Percentiles rank a stretch among this genome's conserved stretches.
Evolutionary conservation across 1,140 invertebrate species (phyloP).

Genomic region (Agraylea sexmaculata): DNA sequence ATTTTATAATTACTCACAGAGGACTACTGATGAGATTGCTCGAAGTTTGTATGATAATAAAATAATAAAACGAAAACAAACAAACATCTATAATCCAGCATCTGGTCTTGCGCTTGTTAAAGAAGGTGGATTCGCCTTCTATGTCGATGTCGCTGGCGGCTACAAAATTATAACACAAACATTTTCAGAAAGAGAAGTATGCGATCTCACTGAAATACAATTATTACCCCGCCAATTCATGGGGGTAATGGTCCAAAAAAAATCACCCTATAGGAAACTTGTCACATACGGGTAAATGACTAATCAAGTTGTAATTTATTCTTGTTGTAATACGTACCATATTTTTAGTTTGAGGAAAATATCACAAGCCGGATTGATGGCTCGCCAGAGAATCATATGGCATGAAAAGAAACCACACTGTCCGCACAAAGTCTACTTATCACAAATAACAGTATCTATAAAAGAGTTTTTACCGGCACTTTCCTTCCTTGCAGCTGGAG

Average conservation of each 20-base stretch:
- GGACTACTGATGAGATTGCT: too few relatives aligned
- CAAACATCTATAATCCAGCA: slow-evolving; percentile 17
- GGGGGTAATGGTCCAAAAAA: slow-evolving; percentile 40
- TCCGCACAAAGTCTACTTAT: slow-evolving; percentile 34
- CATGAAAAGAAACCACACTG: slow-evolving; percentile 40
- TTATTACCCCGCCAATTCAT: slow-evolving; percentile 43
- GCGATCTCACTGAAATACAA: slow-evolving; percentile 46
- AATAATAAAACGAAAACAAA: slow-evolving; percentile 1
- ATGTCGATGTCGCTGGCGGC: slow-evolving; percentile 46
- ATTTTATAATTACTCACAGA: too few relatives aligned
- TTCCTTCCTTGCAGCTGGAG: slow-evolving; percentile 31
- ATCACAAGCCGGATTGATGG: slow-evolving; percentile 36
- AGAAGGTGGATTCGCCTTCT: slow-evolving; percentile 46
- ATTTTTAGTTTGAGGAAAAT: slow-evolving; percentile 36
- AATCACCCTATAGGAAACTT: slow-evolving; percentile 50
- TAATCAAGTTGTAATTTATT: background rate
- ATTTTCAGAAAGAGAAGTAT: slow-evolving; percentile 47
- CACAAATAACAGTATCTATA: slow-evolving; percentile 36
- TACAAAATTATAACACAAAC: slow-evolving; percentile 48
- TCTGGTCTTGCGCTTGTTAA: slow-evolving; percentile 32
- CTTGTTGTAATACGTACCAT: background rate
- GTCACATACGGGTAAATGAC: slow-evolving; percentile 44
- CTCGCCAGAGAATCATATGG: slow-evolving; percentile 36
- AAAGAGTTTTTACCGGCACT: slow-evolving; percentile 36
- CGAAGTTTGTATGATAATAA: too few relatives aligned